phyloP scores from a whole-genome alignment of 2,113 vertebrate species.

The Trochalopteron elliotii region DNA sequence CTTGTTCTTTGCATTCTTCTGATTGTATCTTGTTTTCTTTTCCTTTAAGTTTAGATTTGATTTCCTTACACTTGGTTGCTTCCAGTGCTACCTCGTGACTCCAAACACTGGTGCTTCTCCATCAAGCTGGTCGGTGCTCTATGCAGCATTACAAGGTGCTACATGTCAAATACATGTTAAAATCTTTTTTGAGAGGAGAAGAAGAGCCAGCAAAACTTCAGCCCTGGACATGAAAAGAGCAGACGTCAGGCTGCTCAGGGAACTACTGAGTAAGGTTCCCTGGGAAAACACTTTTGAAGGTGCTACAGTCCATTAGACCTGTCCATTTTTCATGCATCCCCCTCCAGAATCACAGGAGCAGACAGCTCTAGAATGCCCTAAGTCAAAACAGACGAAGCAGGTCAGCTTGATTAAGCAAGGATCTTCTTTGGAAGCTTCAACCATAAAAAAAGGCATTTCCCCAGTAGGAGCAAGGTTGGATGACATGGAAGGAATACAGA shows the following conservation, averaged over 20 bases:
- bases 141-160: rapidly evolving
- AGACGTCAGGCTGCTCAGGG: background rate
- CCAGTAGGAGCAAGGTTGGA: background rate
- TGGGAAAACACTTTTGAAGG: background rate
- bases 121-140: rapidly evolving
- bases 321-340: background rate
- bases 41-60: background rate
- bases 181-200: background rate
- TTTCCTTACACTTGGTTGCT: background rate
- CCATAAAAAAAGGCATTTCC: background rate
- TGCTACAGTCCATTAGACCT: background rate
- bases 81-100: rapidly evolving
- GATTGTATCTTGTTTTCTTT: background rate
- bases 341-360: background rate
- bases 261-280: background rate
- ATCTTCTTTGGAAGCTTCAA: background rate
- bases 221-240: background rate
- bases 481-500: background rate
- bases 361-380: background rate
- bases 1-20: background rate
- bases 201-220: background rate
- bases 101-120: background rate
- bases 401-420: background rate
- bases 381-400: background rate
- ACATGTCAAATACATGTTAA: background rate